Base-by-base conservation (phyloP, 1,140 invertebrate species). In the Drosophila subpulchrella region DNA sequence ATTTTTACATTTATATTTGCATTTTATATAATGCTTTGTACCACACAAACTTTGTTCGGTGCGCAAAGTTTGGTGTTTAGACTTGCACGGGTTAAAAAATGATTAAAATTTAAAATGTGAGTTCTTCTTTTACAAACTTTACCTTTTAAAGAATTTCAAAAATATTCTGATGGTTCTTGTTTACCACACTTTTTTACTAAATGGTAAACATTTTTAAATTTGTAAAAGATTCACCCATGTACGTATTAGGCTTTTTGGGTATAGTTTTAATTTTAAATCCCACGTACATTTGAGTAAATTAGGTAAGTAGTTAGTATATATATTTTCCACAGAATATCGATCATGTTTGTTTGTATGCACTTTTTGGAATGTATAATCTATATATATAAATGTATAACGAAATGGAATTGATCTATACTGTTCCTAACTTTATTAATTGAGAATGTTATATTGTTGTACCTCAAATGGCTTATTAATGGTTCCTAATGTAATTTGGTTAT, bases 11-110 rank as follows among this genome's bases (percentile, higher is more conserved):
- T 71, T 82, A 89, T 90, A 78, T 89, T 89, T 89, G 81, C 85
- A 90, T 89, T 89, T 89, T 73, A 13, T 74, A 81, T 84, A 89
- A 89, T 90, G 85, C 85, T 83, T 90, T 89, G 90, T 50, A 85
- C 70, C 81, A 60, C 74, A 54, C 60, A 34, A 74, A 77, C 48
- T 72, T 80, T 56, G 47, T 71, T 30, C 32, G 12, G 12, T 36
- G n/a, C 11, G 58, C 46, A 71, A 85, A 75, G 80, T 78, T 75
- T 38, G 59, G 84, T 67, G 55, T 70, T 76, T 68, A 20, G n/a
- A 46, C 62, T 83, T 83, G 80, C 62, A 83, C 67, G 55, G 51
- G 73, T 79, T 83, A 85, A 60, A 17, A 55, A 34, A 55, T 42
- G 48, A 24, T 50, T 55, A 46, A 65, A 12, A 36, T 53, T 36